Conservation (phyloP, 2,113 vertebrate species). For the Anarrhichthys ocellatus region DNA sequence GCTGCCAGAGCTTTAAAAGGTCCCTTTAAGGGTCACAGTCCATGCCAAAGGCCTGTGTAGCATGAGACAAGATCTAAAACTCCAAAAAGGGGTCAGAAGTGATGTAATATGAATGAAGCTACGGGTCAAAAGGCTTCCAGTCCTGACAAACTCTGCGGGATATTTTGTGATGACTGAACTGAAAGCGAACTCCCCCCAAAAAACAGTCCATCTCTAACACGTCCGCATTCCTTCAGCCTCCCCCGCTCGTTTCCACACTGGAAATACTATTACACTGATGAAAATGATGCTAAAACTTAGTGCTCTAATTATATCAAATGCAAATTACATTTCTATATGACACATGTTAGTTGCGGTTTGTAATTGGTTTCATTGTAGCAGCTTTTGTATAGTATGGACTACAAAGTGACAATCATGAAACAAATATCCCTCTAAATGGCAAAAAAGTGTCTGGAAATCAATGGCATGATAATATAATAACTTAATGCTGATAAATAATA, state of each 20-base stretch:
- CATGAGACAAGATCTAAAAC: background rate
- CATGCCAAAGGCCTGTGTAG: background rate
- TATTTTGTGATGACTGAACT: slow-evolving; percentile 16
- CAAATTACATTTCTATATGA: background rate
- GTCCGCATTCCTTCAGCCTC: background rate
- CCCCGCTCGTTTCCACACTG: background rate
- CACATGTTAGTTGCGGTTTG: slow-evolving; percentile 5
- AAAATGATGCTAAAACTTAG: background rate
- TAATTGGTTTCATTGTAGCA: slow-evolving; percentile 41
- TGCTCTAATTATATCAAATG: background rate
- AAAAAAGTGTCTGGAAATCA: background rate
- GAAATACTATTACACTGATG: background rate
- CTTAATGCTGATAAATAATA: slow-evolving; percentile 19
- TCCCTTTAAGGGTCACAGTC: background rate
- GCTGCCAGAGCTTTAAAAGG: background rate
- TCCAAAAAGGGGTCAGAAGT: background rate
- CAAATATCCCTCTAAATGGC: slow-evolving; percentile 34
- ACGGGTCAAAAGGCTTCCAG: background rate
- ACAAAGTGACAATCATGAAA: slow-evolving; percentile 3
- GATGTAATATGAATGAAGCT: slow-evolving; percentile 6
- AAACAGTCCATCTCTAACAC: slow-evolving; percentile 31
- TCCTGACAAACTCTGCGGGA: background rate
- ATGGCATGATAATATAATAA: background rate
- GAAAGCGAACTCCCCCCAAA: slow-evolving; percentile 8
- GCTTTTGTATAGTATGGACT: slow-evolving; percentile 26